Evolutionary conservation across 2,113 vertebrate genomes (phyloP), one percentile per base, ranked within the genome.

Genomic region (Mustelus asterias): DNA sequence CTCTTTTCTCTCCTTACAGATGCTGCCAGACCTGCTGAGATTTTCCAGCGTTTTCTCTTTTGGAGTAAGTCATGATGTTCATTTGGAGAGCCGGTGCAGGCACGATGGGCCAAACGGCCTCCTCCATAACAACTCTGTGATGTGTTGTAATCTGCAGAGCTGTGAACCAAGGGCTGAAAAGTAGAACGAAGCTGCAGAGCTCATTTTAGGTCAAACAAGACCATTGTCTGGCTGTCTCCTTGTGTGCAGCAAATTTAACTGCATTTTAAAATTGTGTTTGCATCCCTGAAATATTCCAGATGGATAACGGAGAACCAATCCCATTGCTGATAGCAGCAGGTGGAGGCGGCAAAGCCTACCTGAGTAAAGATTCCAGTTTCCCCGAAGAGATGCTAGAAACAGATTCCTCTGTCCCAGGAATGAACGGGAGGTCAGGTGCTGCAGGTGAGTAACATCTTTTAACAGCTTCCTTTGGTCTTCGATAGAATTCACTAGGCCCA

Each of bases 271-370:
- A 24, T 14, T 95, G 94, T 76, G 69, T 29, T 95, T 72, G 69
- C 14, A 26, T 76, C 94, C 44, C 67, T 70, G 26, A 72, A 48
- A 44, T 94, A 88, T 96, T 97, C 96, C 97, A 99, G 99, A 98
- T 99, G 97, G 98, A 98, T 96, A 98, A 98, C 0, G 98, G 97
- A 14, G 97, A 98, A 93, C 97, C 98, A 0, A 96, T 98, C 83
- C 99, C 99, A 76, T 97, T 99, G 96, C 97, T 99, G 97, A 98
- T 99, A 96, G 99, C 99, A 90, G 99, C 99, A 37, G 99, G 99
- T 3, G 99, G 99, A 96, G 99, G 99, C 1, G 99, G 99, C 96
- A 98, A 98, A 93, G 99, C 98, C 96, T 99, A 99, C 96, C 98
- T 98, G 96, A 98, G 98, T 97, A 85, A 96, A 97, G 78, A 97